These are phyloP conservation scores for Drosophila testacea DNA, from an alignment of 2,888 invertebrate genomes.

Conservation along the genomic window DNA sequence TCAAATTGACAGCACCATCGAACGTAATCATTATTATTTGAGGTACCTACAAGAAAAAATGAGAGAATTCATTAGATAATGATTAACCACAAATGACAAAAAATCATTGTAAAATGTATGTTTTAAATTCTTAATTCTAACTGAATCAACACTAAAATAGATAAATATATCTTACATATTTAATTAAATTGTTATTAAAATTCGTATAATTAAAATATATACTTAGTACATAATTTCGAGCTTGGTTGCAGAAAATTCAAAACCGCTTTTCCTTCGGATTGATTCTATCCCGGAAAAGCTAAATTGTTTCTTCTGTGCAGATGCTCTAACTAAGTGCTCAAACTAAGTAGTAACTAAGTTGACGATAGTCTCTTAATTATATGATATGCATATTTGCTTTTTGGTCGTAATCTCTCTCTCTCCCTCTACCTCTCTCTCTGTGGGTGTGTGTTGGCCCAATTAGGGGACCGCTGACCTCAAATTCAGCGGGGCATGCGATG, in stretches of 20 bases:
- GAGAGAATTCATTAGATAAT: background rate
- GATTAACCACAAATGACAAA: too few species aligned
- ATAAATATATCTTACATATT: too few species aligned
- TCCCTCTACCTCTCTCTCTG: background rate
- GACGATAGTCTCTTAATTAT: slow-evolving; percentile 43
- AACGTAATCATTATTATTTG: slow-evolving; percentile 97
- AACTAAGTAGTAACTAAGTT: background rate
- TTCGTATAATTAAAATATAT: too few species aligned
- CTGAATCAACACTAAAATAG: too few species aligned
- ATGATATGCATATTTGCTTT: slow-evolving; percentile 33
- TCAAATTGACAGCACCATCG: slow-evolving; percentile 96
- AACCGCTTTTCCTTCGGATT: too few species aligned
- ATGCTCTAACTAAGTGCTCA: background rate
- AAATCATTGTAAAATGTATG: too few species aligned
- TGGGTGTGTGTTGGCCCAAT: slow-evolving; percentile 55
- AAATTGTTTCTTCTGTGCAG: background rate
- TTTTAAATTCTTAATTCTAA: too few species aligned
- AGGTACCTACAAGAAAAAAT: slow-evolving; percentile 89
- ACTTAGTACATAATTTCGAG: too few species aligned
- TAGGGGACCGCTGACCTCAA: slow-evolving; percentile 66
- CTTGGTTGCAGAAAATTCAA: too few species aligned
- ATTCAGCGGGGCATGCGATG: slow-evolving; percentile 65
- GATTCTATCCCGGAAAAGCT: too few species aligned
- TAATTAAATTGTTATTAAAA: too few species aligned
- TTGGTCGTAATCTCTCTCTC: slow-evolving; percentile 15